Base-by-base conservation (phyloP, 1,140 invertebrate genomes). In the Nilaparvata lugens region DNA sequence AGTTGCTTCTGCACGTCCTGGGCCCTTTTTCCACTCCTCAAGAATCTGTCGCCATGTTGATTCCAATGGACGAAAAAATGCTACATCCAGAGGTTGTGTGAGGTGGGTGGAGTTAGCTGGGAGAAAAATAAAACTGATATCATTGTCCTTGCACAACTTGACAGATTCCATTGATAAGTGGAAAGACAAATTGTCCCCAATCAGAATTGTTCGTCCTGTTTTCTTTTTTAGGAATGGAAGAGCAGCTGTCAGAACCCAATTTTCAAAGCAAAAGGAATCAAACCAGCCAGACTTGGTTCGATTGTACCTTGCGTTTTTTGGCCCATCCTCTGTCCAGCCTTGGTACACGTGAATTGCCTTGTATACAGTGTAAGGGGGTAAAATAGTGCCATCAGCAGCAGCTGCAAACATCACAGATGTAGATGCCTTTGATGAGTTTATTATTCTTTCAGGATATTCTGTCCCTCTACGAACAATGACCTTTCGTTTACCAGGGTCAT, bases 101-200 rank as follows among this genome's bases (percentile, higher is more conserved):
- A n/a, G n/a, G n/a, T n/a, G n/a, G n/a, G n/a, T n/a, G n/a, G n/a
- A n/a, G 60, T 76, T 75, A 23, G 70, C 52, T 40, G 76, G 73
- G 11, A 76, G 58, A 55, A 65, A 72, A 16, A 74, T 60, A 56
- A 74, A 70, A 11, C 58, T 53, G 23, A 73, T n/a, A 69, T 75
- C 53, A 62, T 71, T 67, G 67, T 70, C 51, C 52, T 66, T 23
- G 61, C 69, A 69, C 23, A 19, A 54, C 67, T 64, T 14, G 62
- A 73, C 40, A 35, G 68, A 21, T 51, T 66, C 64, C 16, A 56
- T 4, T 3, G 56, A 60, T 25, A 74, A 64, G 60, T 71, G 67
- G 11, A 61, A 67, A 73, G n/a, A n/a, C n/a, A n/a, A n/a, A n/a
- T n/a, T n/a, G n/a, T n/a, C n/a, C n/a, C n/a, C n/a, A n/a, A n/a